Percentiles rank a stretch among this genome's conserved stretches.
Evolutionary conservation across 2,888 invertebrate species (phyloP).

Genomic region (Chironomus tentans): DNA sequence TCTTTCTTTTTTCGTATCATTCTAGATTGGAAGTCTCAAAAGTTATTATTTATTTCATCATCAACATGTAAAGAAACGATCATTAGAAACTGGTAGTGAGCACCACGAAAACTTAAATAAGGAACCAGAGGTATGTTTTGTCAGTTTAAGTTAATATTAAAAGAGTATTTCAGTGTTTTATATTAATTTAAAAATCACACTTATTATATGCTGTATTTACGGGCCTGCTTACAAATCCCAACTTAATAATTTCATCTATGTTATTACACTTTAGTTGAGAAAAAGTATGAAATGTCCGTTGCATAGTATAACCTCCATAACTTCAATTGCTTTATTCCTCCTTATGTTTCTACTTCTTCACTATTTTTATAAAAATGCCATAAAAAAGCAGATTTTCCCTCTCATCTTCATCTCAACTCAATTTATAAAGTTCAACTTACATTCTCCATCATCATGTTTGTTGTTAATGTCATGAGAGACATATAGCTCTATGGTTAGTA

Average conservation of each 20-base stretch:
- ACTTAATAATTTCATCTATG: no score
- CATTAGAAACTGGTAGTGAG: constrained; percentile 62
- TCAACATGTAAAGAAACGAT: constrained; percentile 75
- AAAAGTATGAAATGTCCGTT: no score
- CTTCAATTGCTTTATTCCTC: no score
- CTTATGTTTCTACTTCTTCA: no score
- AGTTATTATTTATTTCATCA: constrained; percentile 82
- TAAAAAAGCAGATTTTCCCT: not conserved
- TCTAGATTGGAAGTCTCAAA: constrained; percentile 79
- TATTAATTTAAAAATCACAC: not conserved
- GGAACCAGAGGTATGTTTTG: constrained; percentile 61
- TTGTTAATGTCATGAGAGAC: not conserved
- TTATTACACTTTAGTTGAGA: no score
- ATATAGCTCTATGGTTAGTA: not conserved
- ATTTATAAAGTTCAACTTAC: not conserved
- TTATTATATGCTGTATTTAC: not conserved
- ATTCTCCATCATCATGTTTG: not conserved
- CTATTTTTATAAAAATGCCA: not conserved
- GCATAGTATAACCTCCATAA: no score
- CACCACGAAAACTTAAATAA: constrained; percentile 69
- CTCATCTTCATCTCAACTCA: not conserved
- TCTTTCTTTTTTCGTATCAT: constrained; percentile 41
- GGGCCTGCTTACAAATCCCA: not conserved
- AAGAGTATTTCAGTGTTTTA: no score
- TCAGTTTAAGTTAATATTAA: not conserved